phyloP scores from a whole-genome alignment of 2,888 invertebrate genomes.

The Drosophila monieri region DNA sequence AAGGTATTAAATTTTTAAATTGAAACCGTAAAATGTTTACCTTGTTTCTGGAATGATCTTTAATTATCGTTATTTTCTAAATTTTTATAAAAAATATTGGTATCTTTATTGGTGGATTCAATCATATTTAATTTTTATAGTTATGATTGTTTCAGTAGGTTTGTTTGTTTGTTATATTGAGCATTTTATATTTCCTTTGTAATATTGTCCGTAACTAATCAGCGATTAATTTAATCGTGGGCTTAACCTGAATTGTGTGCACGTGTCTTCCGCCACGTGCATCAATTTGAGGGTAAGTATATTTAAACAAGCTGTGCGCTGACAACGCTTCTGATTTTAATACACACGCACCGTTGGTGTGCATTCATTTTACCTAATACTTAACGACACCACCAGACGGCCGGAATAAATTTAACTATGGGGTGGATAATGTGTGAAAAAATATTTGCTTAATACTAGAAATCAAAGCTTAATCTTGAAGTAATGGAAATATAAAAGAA shows the following conservation, averaged over 20 bases:
- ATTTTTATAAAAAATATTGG: too few species aligned
- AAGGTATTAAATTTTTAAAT: too few species aligned
- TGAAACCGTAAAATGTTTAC: too few species aligned
- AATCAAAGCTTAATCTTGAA: constrained; percentile 54
- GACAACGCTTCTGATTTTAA: constrained; percentile 75
- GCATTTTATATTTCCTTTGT: constrained; percentile 58
- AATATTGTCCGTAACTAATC: constrained; percentile 82
- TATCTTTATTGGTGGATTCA: too few species aligned
- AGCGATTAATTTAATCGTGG: constrained; percentile 84
- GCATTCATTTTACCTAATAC: constrained; percentile 75
- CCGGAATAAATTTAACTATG: constrained; percentile 63
- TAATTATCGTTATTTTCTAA: too few species aligned
- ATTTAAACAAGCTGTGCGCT: constrained; percentile 63
- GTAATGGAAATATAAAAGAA: constrained; percentile 45
- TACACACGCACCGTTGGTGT: constrained; percentile 61
- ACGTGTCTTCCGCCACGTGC: constrained; percentile 81
- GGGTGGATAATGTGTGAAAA: constrained; percentile 75
- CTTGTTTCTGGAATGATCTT: too few species aligned
- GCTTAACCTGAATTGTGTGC: constrained; percentile 83
- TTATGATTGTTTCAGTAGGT: neutral
- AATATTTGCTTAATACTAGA: constrained; percentile 69
- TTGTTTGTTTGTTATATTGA: constrained; percentile 33
- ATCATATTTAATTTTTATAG: neutral
- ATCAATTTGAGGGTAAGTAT: constrained; percentile 71
- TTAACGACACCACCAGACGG: constrained; percentile 79